Conservation (phyloP, 2,113 vertebrate species). For the Stigmatopora argus region DNA sequence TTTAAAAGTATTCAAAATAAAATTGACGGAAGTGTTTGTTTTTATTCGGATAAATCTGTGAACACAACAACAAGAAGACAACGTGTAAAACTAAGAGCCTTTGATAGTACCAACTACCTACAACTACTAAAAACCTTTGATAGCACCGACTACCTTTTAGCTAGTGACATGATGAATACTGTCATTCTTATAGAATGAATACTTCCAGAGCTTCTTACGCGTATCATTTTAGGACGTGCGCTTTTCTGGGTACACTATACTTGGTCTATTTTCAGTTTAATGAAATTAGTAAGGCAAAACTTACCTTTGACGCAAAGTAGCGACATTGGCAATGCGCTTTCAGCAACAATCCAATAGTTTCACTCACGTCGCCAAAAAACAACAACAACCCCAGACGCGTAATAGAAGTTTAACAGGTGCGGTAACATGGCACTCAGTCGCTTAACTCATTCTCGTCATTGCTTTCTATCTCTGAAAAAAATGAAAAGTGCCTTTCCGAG, state of each 20-base stretch:
- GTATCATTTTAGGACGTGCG: too few species aligned
- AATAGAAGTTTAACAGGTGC: conserved; percentile 30
- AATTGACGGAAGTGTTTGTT: neutral
- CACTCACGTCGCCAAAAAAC: conserved; percentile 18
- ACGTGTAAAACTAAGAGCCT: too few species aligned
- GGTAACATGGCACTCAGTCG: conserved; percentile 32
- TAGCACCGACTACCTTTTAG: too few species aligned
- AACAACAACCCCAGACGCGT: conserved; percentile 6
- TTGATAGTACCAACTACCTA: too few species aligned
- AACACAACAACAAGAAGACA: too few species aligned
- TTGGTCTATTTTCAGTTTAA: neutral
- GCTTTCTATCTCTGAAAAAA: conserved; percentile 5
- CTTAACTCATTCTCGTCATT: neutral
- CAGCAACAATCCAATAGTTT: conserved; percentile 39
- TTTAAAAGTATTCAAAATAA: neutral
- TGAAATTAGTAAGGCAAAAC: conserved; percentile 6
- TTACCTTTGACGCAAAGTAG: conserved; percentile 74
- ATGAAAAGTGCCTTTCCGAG: conserved; percentile 4
- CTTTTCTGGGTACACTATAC: too few species aligned
- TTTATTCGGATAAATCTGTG: too few species aligned
- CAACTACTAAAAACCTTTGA: too few species aligned
- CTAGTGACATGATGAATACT: too few species aligned
- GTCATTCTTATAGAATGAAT: too few species aligned
- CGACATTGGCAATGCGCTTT: conserved; percentile 65
- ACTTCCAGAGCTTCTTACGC: too few species aligned